A percentile compares a stretch with the other conserved stretches of the same genome.
phyloP scores from a whole-genome alignment of 2,888 invertebrate genomes.

The Leistus spinibarbis region DNA sequence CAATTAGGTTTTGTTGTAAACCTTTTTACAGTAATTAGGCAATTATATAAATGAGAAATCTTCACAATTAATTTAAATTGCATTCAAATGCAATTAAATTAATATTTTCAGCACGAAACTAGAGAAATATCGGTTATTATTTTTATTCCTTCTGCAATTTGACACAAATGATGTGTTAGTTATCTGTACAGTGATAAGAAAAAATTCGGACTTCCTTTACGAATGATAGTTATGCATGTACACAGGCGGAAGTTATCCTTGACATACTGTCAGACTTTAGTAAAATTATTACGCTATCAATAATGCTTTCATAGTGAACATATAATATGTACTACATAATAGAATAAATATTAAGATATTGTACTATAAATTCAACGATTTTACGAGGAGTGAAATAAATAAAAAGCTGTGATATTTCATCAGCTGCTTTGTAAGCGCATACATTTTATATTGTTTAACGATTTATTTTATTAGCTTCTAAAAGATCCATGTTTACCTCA shows the following conservation, averaged over 20 bases:
- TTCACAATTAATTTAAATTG: too few relatives aligned
- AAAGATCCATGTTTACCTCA: too few relatives aligned
- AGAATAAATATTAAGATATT: background rate
- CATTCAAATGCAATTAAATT: too few relatives aligned
- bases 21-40: too few relatives aligned
- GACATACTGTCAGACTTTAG: slow-evolving; percentile 19
- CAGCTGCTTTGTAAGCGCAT: background rate
- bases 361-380: background rate
- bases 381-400: background rate
- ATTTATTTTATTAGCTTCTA: too few relatives aligned
- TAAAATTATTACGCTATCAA: background rate
- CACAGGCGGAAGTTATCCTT: slow-evolving; percentile 9
- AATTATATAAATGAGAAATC: too few relatives aligned
- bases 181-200: slow-evolving; percentile 2
- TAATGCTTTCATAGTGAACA: background rate
- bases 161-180: background rate
- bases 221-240: slow-evolving; percentile 2
- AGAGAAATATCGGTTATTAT: too few relatives aligned
- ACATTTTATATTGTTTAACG: too few relatives aligned
- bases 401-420: background rate
- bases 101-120: too few relatives aligned
- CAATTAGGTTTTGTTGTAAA: too few relatives aligned
- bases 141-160: too few relatives aligned
- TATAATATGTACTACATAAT: background rate
- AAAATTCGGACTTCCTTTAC: slow-evolving; percentile 9